phyloP scores from a whole-genome alignment of 2,113 vertebrate genomes.

The Chauna torquata region DNA sequence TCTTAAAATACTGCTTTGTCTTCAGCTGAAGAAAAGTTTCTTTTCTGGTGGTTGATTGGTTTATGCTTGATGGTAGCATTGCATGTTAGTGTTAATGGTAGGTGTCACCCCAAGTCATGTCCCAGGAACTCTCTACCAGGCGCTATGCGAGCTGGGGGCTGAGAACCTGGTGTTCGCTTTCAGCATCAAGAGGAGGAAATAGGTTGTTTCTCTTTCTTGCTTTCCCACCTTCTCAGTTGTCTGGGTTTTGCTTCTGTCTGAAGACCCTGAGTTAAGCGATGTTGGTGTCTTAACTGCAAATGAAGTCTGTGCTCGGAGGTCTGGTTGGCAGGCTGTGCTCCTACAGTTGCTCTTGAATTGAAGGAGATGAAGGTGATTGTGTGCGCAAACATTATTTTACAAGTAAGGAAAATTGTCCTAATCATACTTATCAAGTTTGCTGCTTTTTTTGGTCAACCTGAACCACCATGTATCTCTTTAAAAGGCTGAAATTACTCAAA shows the following conservation, averaged over 20 bases:
- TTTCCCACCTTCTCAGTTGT: not conserved
- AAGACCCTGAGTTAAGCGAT: not conserved
- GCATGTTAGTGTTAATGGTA: not conserved
- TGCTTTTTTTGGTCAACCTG: slow-evolving; percentile 36
- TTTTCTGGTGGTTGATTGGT: not conserved
- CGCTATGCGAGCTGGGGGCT: rapidly evolving
- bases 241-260: not conserved
- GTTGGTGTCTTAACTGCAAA: not conserved
- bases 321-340: not conserved
- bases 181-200: not conserved
- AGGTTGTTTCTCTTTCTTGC: not conserved
- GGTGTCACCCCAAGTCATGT: not conserved
- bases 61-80: not conserved
- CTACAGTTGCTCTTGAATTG: not conserved
- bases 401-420: slow-evolving; percentile 37
- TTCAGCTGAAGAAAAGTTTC: not conserved
- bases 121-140: not conserved
- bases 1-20: not conserved
- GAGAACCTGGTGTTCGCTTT: not conserved
- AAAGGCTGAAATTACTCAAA: slow-evolving; percentile 55
- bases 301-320: not conserved
- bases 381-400: slow-evolving; percentile 30
- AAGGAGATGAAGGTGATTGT: not conserved
- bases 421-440: slow-evolving; percentile 10
- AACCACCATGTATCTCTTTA: slow-evolving; percentile 18